phyloP scores from a whole-genome alignment of 2,888 invertebrate species.

The Eupithecia subfuscata region DNA sequence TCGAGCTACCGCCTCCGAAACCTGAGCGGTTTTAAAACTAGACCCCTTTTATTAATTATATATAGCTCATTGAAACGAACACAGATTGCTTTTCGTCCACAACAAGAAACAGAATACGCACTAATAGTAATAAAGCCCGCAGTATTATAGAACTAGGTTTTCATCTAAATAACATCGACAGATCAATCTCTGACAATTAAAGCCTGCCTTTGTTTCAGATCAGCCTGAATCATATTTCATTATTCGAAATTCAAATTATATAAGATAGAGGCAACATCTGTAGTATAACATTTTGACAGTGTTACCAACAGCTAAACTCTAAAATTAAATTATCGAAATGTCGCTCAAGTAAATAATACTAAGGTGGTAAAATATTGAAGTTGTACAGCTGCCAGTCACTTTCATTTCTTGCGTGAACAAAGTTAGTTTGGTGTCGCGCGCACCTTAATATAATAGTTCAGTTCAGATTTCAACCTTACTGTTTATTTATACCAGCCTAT shows the following conservation, averaged over 20 bases:
- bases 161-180: not conserved
- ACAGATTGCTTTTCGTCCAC: not conserved
- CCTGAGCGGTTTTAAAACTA: not conserved
- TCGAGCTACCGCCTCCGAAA: constrained; percentile 59
- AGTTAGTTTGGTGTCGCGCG: constrained; percentile 60
- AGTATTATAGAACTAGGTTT: not conserved
- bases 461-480: constrained; percentile 51
- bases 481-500: constrained; percentile 46
- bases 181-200: not conserved
- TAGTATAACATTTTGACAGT: not conserved
- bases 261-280: not conserved
- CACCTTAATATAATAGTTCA: constrained; percentile 50
- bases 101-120: not conserved
- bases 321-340: constrained; percentile 29
- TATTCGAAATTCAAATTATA: not conserved
- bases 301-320: constrained; percentile 36
- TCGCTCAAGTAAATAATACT: constrained; percentile 43
- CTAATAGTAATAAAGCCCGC: not conserved
- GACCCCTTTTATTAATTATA: not conserved
- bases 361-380: constrained; percentile 37
- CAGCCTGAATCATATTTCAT: not conserved
- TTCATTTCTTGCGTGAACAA: constrained; percentile 81
- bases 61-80: not conserved
- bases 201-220: not conserved
- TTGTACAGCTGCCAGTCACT: constrained; percentile 66